Percentiles rank a stretch among this genome's conserved stretches.
These are phyloP conservation scores for Exephanes ischioxanthus DNA, from an alignment of 2,888 invertebrate genomes.

Conservation along the genomic window DNA sequence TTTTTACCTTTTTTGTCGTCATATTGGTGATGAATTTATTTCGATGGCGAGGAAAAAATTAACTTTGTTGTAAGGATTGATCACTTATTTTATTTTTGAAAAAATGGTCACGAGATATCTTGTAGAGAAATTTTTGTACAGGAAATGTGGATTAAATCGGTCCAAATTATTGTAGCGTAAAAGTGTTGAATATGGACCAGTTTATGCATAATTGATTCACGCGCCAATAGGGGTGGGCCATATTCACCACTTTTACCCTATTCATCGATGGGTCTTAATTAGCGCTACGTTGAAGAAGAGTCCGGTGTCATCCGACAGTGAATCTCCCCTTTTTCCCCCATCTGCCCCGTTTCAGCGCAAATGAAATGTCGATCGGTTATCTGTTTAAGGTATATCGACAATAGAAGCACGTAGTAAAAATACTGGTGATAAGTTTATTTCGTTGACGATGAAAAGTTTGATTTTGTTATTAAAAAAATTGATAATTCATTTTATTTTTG, in stretches of 20 bases:
- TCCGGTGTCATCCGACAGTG: not conserved
- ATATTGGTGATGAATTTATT: not conserved
- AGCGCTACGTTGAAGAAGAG: not conserved
- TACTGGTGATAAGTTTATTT: too few species aligned
- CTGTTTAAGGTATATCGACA: not conserved
- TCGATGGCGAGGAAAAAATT: not conserved
- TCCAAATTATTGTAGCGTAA: too few species aligned
- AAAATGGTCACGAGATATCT: too few species aligned
- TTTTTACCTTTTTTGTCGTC: not conserved
- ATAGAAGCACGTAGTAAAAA: not conserved
- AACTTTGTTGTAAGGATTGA: not conserved
- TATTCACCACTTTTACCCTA: not conserved
- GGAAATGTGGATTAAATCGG: not conserved
- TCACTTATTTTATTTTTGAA: not conserved
- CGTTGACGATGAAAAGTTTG: too few species aligned
- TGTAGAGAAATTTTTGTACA: not conserved
- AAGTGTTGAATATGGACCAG: not conserved
- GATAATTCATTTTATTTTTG: too few species aligned
- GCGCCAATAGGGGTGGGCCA: too few species aligned
- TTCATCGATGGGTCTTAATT: not conserved
- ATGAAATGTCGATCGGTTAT: slow-evolving; percentile 5
- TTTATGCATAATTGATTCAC: not conserved
- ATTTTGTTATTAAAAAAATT: too few species aligned
- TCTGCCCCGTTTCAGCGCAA: not conserved
- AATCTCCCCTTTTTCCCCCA: not conserved